Percentiles rank a stretch among this genome's conserved stretches.
phyloP scores from a whole-genome alignment of 2,113 vertebrate species.

The Oryzias woworae region DNA sequence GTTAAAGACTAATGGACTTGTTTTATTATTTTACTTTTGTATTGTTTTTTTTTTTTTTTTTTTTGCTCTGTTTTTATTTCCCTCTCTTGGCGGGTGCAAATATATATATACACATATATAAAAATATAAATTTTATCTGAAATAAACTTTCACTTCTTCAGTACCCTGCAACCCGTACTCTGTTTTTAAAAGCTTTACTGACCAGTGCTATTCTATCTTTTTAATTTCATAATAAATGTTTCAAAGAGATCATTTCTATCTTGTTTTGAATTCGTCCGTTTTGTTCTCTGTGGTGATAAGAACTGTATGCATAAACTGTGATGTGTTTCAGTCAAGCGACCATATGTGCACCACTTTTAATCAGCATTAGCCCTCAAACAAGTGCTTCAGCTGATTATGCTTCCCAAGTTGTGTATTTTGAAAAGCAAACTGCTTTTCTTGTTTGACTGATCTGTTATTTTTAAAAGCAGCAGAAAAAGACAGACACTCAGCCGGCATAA shows the following conservation, averaged over 20 bases:
- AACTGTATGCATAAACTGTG: slow-evolving; percentile 23
- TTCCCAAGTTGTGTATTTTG: slow-evolving; percentile 35
- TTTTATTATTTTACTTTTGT: slow-evolving; percentile 49
- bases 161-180: slow-evolving; percentile 60
- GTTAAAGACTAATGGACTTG: slow-evolving; percentile 77
- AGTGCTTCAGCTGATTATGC: slow-evolving; percentile 25
- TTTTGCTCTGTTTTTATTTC: slow-evolving; percentile 14
- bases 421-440: slow-evolving; percentile 34
- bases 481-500: slow-evolving; percentile 14
- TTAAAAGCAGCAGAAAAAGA: slow-evolving; percentile 22
- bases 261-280: slow-evolving; percentile 63
- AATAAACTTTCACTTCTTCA: slow-evolving; percentile 70
- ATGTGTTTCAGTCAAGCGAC: slow-evolving; percentile 34
- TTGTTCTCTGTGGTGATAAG: slow-evolving; percentile 35
- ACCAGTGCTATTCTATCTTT: slow-evolving; percentile 77
- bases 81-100: slow-evolving; percentile 47
- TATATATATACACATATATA: slow-evolving; percentile 22
- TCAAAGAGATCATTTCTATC: slow-evolving; percentile 70
- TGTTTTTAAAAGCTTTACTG: slow-evolving; percentile 76
- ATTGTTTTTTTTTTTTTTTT: slow-evolving; percentile 56
- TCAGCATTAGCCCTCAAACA: slow-evolving; percentile 36
- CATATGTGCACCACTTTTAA: slow-evolving; percentile 26
- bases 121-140: slow-evolving; percentile 59
- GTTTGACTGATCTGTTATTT: slow-evolving; percentile 33
- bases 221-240: slow-evolving; percentile 85